These are phyloP conservation scores for Xenentodon cancila DNA, from an alignment of 2,797 vertebrate genomes.

Conservation along the genomic window DNA sequence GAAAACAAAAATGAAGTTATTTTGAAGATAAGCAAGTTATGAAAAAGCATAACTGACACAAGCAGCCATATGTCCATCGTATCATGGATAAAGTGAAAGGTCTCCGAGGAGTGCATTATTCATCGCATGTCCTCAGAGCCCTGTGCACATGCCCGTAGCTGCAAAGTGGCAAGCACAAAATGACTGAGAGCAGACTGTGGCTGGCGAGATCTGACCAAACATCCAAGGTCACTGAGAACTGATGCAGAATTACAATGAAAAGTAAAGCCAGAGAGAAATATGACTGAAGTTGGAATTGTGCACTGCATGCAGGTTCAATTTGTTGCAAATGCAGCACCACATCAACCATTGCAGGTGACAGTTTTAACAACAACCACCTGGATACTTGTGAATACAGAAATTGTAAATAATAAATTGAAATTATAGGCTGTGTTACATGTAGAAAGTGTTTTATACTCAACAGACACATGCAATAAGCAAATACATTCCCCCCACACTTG, in stretches of 20 bases:
- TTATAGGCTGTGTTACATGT: not conserved
- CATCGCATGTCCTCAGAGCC: conserved; percentile 1
- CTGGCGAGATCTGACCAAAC: not conserved
- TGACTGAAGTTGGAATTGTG: not conserved
- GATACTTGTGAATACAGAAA: not conserved
- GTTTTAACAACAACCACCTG: not conserved
- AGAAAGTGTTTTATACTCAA: conserved; percentile 1
- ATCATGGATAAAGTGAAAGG: conserved; percentile 5
- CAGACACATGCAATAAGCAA: conserved; percentile 26
- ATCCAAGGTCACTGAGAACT: not conserved
- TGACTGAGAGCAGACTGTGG: not conserved
- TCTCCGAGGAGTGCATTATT: conserved; percentile 11
- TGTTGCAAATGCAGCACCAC: not conserved
- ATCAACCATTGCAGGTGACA: not conserved
- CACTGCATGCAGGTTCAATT: not conserved
- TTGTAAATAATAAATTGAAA: not conserved
- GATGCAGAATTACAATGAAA: not conserved
- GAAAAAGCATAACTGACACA: conserved; percentile 1
- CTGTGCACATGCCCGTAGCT: not conserved
- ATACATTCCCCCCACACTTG: conserved; percentile 24
- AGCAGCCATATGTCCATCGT: not conserved
- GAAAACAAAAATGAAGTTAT: conserved; percentile 1
- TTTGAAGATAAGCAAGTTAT: not conserved
- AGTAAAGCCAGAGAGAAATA: not conserved
- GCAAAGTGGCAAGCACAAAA: conserved; percentile 5